Evolutionary conservation across 2,888 invertebrate genomes (phyloP).

Genomic region (Peribatodes rhomboidaria): DNA sequence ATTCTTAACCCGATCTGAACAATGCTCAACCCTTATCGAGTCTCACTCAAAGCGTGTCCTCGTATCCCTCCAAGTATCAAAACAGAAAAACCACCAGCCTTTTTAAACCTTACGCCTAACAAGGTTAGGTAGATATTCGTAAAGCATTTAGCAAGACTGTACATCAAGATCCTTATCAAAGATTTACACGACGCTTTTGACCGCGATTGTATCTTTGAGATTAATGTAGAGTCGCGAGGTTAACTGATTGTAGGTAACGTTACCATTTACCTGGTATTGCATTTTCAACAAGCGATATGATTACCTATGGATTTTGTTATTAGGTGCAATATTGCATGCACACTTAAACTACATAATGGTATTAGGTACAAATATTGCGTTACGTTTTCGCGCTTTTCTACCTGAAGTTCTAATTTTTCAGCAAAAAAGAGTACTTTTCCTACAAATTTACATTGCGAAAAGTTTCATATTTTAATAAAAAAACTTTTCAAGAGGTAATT

Average conservation of each 20-base stretch:
- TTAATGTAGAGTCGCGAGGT: slow-evolving; percentile 74
- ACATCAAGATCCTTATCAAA: slow-evolving; percentile 81
- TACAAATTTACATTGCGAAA: background rate
- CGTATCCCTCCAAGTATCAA: slow-evolving; percentile 42
- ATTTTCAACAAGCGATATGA: slow-evolving; percentile 6
- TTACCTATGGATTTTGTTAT: background rate
- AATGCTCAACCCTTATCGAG: slow-evolving; percentile 56
- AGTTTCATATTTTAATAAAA: background rate
- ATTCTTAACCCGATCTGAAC: slow-evolving; percentile 54
- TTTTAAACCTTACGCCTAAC: slow-evolving; percentile 21
- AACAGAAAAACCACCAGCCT: slow-evolving; percentile 13
- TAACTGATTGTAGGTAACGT: slow-evolving; percentile 67
- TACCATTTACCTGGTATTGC: slow-evolving; percentile 50
- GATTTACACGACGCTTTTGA: slow-evolving; percentile 73
- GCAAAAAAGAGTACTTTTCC: background rate
- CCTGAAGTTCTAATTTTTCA: too few species aligned
- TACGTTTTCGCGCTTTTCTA: background rate
- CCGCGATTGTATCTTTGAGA: slow-evolving; percentile 80
- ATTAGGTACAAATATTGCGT: background rate
- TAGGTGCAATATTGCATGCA: background rate
- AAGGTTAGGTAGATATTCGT: slow-evolving; percentile 36
- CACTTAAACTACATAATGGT: background rate
- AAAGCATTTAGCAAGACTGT: slow-evolving; percentile 49
- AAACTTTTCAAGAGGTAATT: too few species aligned
- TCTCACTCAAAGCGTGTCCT: slow-evolving; percentile 41